A percentile compares a stretch with the other conserved stretches of the same genome.
Conservation (phyloP, 1,140 invertebrate genomes). For the Pseudomyrmex dendroicus region DNA sequence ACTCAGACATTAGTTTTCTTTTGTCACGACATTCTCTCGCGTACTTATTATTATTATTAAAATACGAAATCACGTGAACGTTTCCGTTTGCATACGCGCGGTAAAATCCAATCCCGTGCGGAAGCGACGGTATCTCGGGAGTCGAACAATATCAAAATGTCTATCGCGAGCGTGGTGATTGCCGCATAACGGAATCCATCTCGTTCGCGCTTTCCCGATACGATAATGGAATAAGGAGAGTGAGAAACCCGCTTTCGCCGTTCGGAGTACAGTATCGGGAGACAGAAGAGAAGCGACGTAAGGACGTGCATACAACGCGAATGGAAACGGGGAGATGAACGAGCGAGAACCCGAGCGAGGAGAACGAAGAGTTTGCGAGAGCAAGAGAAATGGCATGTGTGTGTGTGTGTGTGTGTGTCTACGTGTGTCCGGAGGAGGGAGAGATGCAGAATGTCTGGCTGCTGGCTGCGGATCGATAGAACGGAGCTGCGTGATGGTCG, state of each 20-base stretch:
- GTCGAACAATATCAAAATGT: conserved; percentile 32
- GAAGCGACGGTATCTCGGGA: neutral
- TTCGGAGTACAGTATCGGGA: conserved; percentile 20
- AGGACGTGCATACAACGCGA: neutral
- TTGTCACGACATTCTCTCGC: neutral
- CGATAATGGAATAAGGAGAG: conserved; percentile 33
- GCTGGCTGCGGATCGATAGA: conserved; percentile 76
- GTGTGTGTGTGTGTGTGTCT: neutral
- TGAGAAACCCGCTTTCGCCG: conserved; percentile 37
- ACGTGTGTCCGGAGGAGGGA: conserved; percentile 29
- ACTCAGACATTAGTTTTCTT: neutral
- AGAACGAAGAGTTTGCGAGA: conserved; percentile 8
- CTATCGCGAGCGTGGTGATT: conserved; percentile 18
- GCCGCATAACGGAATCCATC: neutral
- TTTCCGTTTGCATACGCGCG: neutral
- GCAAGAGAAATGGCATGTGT: neutral
- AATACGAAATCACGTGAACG: too few species aligned
- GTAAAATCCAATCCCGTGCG: conserved; percentile 13
- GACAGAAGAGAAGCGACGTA: neutral
- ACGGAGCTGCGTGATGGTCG: conserved; percentile 76
- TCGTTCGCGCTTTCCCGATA: conserved; percentile 13
- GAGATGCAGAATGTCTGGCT: conserved; percentile 60
- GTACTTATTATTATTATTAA: neutral
- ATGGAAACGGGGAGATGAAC: conserved; percentile 1
- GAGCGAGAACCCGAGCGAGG: neutral